A percentile compares a stretch with the other conserved stretches of the same genome.
These are phyloP conservation scores for Calidris pugnax DNA, from an alignment of 2,113 vertebrate genomes.

Conservation along the genomic window DNA sequence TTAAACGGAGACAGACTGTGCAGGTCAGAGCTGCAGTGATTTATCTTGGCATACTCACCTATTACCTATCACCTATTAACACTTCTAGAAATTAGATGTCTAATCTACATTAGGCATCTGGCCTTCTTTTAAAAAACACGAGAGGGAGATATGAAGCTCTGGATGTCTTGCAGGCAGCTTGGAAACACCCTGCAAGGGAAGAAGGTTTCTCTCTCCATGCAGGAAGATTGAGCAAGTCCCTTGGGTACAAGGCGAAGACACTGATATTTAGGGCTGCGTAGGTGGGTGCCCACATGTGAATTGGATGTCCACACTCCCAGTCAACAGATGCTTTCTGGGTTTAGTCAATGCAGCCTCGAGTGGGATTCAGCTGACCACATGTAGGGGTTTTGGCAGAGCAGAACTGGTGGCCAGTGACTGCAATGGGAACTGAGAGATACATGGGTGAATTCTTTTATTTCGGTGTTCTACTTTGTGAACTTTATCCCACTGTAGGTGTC, in stretches of 20 bases:
- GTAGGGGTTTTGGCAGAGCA: not conserved
- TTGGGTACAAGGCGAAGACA: not conserved
- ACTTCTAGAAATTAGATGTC: not conserved
- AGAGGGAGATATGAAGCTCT: not conserved
- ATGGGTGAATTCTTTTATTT: not conserved
- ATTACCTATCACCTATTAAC: no score
- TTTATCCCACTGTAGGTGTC: not conserved
- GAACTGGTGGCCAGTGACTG: not conserved
- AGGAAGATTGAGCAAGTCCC: not conserved
- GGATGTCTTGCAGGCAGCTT: not conserved
- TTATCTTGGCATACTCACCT: conserved; percentile 13
- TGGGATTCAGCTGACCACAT: not conserved
- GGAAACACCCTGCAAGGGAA: not conserved
- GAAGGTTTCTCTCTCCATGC: not conserved
- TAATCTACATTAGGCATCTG: not conserved
- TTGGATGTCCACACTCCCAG: not conserved
- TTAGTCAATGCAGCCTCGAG: not conserved
- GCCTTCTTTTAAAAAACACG: not conserved
- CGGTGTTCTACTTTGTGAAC: not conserved
- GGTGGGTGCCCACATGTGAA: not conserved
- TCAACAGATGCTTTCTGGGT: not conserved
- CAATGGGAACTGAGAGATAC: not conserved
- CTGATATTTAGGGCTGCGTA: not conserved
- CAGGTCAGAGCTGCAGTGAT: not conserved
- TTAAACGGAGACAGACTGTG: not conserved